These are phyloP conservation scores for Enoplosus armatus DNA, from an alignment of 2,797 vertebrate species.

Conservation along the genomic window DNA sequence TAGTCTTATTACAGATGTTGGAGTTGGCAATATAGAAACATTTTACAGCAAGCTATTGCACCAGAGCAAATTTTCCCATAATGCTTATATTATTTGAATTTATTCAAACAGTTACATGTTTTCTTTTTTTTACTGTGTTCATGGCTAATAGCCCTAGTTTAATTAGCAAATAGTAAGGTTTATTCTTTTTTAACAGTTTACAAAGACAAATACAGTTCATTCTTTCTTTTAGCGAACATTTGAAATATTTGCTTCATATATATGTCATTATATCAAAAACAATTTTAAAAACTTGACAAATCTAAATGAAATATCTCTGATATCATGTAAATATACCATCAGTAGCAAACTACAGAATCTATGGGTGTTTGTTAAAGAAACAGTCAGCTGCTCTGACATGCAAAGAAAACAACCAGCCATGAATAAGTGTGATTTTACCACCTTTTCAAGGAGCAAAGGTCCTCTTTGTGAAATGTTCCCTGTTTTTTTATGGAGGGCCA, in stretches of 20 bases:
- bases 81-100: not conserved
- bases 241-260: not conserved
- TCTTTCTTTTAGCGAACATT: not conserved
- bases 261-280: not conserved
- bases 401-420: constrained; percentile 33
- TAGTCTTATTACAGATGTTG: constrained; percentile 4
- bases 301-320: no score
- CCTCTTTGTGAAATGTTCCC: constrained; percentile 47
- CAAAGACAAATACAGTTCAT: not conserved
- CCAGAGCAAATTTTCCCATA: not conserved
- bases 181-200: not conserved
- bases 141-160: not conserved
- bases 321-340: not conserved
- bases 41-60: not conserved
- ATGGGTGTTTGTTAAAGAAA: constrained; percentile 1
- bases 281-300: not conserved
- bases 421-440: constrained; percentile 44
- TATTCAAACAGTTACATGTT: not conserved
- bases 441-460: constrained; percentile 50
- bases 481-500: constrained; percentile 9
- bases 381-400: constrained; percentile 15
- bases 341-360: not conserved
- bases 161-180: not conserved
- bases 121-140: not conserved
- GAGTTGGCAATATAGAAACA: not conserved